Conservation (phyloP, 2,113 vertebrate species). For the Ptychochromis oligacanthus region DNA sequence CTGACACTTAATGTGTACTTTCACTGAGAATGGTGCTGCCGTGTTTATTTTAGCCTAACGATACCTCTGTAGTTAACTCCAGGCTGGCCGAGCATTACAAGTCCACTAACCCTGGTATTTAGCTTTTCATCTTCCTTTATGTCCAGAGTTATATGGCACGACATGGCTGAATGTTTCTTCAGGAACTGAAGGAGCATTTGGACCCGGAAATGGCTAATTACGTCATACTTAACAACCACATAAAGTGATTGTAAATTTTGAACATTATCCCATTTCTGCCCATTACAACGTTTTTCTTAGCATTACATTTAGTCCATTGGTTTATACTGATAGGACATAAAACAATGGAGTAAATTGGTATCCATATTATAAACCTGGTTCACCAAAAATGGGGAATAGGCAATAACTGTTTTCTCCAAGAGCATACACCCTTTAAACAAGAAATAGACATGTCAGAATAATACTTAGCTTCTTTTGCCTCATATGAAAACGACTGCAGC, state of each 20-base stretch:
- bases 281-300: not conserved
- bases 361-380: not conserved
- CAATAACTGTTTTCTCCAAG: not conserved
- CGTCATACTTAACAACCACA: fast-evolving
- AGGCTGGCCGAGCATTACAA: not conserved
- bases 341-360: too few species aligned
- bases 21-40: not conserved
- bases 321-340: not conserved
- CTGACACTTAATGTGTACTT: not conserved
- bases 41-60: not conserved
- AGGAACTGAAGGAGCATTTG: not conserved
- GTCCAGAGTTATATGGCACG: not conserved
- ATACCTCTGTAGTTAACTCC: not conserved
- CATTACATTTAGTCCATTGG: not conserved
- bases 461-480: not conserved
- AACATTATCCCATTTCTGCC: not conserved
- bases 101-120: not conserved
- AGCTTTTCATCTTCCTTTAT: not conserved
- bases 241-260: not conserved
- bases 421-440: too few species aligned
- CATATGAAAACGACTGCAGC: not conserved
- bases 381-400: not conserved
- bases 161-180: fast-evolving
- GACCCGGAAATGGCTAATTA: not conserved
- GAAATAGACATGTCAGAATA: not conserved